Evolutionary conservation across 1,140 invertebrate species (phyloP).

Genomic region (Dendrolimus punctatus): DNA sequence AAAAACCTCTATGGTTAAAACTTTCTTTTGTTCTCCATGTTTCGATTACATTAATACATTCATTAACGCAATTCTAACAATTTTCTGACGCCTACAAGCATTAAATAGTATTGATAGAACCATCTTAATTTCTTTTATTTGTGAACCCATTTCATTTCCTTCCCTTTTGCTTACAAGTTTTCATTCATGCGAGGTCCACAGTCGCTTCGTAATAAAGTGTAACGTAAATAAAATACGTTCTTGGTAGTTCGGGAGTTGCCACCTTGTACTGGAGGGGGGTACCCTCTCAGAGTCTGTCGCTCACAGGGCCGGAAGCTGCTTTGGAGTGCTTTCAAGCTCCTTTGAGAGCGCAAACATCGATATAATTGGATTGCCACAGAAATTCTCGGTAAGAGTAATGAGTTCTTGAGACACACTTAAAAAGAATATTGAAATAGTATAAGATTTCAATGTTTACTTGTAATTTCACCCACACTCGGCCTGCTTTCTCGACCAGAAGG

Average conservation of each 20-base stretch:
- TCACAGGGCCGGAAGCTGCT: slow-evolving; percentile 22
- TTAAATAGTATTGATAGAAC: too few relatives aligned
- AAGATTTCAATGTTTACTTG: too few relatives aligned
- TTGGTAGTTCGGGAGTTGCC: slow-evolving; percentile 15
- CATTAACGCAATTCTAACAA: too few relatives aligned
- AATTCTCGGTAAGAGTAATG: slow-evolving; percentile 7
- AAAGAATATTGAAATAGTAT: too few relatives aligned
- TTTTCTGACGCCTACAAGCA: too few relatives aligned
- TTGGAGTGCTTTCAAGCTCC: slow-evolving; percentile 22
- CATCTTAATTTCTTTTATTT: slow-evolving; percentile 13
- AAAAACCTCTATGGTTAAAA: too few relatives aligned
- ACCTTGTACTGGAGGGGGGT: neutral
- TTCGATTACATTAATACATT: too few relatives aligned
- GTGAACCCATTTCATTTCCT: slow-evolving; percentile 26
- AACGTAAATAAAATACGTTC: slow-evolving; percentile 24
- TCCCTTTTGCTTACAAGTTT: slow-evolving; percentile 14
- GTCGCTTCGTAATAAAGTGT: slow-evolving; percentile 25
- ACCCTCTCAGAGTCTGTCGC: slow-evolving; percentile 18
- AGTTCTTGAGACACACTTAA: too few relatives aligned
- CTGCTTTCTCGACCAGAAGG: too few relatives aligned
- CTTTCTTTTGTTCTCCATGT: too few relatives aligned
- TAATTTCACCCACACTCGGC: too few relatives aligned
- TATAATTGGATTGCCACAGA: slow-evolving; percentile 52
- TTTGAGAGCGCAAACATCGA: slow-evolving; percentile 46
- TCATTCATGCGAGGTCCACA: slow-evolving; percentile 19